Evolutionary conservation across 2,888 invertebrate genomes (phyloP).

Genomic region (Orthosia cruda): DNA sequence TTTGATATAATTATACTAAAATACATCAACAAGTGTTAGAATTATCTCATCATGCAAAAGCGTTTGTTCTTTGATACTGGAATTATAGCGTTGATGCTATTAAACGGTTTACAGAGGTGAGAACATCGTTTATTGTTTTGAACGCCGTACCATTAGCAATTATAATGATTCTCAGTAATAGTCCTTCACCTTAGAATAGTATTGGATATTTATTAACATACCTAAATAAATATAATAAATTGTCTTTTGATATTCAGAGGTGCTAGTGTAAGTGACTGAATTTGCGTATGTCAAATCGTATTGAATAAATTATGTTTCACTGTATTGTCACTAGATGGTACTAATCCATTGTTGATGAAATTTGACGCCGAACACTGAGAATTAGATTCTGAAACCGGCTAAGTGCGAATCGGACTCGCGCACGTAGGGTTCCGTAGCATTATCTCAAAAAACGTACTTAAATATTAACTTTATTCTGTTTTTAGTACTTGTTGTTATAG

Average conservation of each 20-base stretch:
- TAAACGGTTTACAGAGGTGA: conserved; percentile 40
- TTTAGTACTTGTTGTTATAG: too few relatives aligned
- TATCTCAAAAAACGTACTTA: too few relatives aligned
- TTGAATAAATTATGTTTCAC: too few relatives aligned
- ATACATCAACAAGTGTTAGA: conserved; percentile 2
- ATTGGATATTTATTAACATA: neutral
- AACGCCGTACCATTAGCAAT: conserved; percentile 2
- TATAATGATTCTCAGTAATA: conserved; percentile 18
- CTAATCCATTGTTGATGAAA: too few relatives aligned
- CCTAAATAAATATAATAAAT: neutral
- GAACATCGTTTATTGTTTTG: conserved; percentile 27
- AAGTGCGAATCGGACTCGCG: too few relatives aligned
- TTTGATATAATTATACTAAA: conserved; percentile 1
- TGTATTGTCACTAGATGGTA: too few relatives aligned
- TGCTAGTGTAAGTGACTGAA: too few relatives aligned
- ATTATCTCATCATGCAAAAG: conserved; percentile 1
- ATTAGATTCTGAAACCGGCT: too few relatives aligned
- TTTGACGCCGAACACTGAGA: too few relatives aligned
- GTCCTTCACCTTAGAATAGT: conserved; percentile 13
- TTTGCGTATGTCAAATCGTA: too few relatives aligned
- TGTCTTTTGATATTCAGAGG: neutral
- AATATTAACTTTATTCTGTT: too few relatives aligned
- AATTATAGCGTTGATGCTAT: conserved; percentile 12
- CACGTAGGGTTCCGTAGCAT: too few relatives aligned
- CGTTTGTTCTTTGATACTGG: conserved; percentile 39